These are phyloP conservation scores for Cordilura impudica DNA, from an alignment of 2,888 invertebrate species.

Conservation along the genomic window DNA sequence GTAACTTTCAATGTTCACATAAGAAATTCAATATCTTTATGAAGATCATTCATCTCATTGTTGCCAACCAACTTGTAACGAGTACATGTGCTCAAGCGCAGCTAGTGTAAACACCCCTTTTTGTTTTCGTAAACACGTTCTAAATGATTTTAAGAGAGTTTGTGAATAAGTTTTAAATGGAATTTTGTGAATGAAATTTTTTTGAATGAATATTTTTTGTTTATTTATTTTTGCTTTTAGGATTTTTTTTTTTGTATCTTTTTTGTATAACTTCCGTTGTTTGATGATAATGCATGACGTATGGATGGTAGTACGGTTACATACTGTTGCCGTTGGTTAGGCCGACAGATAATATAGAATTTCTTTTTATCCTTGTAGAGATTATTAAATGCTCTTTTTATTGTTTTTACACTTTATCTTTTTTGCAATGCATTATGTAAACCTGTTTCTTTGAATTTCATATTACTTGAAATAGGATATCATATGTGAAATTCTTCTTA, in stretches of 20 bases:
- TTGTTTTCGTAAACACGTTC: background rate
- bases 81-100: conserved; percentile 28
- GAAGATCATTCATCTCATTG: background rate
- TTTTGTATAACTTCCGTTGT: conserved; percentile 18
- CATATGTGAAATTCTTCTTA: conserved; percentile 6
- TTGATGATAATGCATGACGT: background rate
- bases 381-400: conserved; percentile 4
- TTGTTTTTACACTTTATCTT: background rate
- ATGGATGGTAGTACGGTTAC: conserved; percentile 9
- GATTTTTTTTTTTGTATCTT: background rate
- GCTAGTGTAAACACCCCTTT: conserved; percentile 26
- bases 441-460: conserved; percentile 11
- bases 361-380: background rate
- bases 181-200: conserved; percentile 12
- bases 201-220: background rate
- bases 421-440: background rate
- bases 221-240: background rate
- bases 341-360: background rate
- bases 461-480: conserved; percentile 12
- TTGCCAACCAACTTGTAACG: no score
- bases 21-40: background rate
- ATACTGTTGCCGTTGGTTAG: no score
- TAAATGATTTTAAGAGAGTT: no score
- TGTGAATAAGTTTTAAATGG: no score
- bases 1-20: conserved; percentile 1